A percentile compares a stretch with the other conserved stretches of the same genome.
These are phyloP conservation scores for Ispidina picta DNA, from an alignment of 2,797 vertebrate species.

Conservation along the genomic window DNA sequence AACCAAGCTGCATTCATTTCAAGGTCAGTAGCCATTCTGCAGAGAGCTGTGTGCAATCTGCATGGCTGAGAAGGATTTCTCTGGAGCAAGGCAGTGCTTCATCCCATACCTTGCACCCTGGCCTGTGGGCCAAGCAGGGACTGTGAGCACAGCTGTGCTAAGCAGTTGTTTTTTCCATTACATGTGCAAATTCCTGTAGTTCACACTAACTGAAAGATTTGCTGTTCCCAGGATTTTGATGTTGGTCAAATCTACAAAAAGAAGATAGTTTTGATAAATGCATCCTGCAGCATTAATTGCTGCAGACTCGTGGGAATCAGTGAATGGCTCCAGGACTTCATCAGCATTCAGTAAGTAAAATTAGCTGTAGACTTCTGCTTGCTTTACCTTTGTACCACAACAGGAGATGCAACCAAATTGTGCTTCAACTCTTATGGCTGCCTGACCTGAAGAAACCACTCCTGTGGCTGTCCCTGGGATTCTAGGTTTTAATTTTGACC, in stretches of 20 bases:
- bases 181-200: neutral
- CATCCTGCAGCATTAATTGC: conserved; percentile 81
- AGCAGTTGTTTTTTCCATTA: neutral
- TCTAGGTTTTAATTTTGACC: neutral
- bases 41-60: neutral
- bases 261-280: conserved; percentile 86
- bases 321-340: conserved; percentile 80
- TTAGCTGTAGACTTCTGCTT: neutral
- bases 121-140: neutral
- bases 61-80: neutral
- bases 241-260: conserved; percentile 88
- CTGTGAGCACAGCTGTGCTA: neutral
- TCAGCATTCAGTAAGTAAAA: conserved; percentile 82
- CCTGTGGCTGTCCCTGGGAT: no score
- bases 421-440: no score
- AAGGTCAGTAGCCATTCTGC: conserved; percentile 79
- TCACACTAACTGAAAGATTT: neutral
- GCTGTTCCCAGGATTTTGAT: conserved; percentile 87
- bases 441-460: no score
- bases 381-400: neutral
- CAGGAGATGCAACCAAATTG: neutral
- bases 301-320: conserved; percentile 86
- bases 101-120: neutral
- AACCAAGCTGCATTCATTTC: conserved; percentile 87
- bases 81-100: neutral